phyloP scores from a whole-genome alignment of 1,140 invertebrate genomes.

The Aphelenchoides avenae region DNA sequence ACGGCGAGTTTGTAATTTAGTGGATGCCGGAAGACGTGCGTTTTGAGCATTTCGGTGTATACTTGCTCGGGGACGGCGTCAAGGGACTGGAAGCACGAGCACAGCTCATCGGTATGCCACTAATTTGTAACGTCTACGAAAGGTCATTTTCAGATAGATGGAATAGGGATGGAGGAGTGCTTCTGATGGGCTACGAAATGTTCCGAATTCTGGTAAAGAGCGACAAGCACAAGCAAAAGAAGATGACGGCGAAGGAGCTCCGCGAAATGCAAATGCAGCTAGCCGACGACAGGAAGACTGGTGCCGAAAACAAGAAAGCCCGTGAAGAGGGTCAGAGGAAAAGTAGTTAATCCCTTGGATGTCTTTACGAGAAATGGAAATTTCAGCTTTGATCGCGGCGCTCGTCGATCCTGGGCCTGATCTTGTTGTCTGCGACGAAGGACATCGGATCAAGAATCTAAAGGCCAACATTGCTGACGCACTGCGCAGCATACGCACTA shows the following conservation, averaged over 20 bases:
- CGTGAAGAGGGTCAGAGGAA: constrained; percentile 2
- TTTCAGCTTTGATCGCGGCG: constrained; percentile 75
- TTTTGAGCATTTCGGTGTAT: constrained; percentile 82
- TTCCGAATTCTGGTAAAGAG: constrained; percentile 65
- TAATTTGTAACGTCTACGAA: constrained; percentile 9
- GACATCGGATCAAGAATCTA: constrained; percentile 90
- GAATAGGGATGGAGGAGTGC: constrained; percentile 78
- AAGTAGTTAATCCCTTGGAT: no score
- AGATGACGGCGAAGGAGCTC: constrained; percentile 53
- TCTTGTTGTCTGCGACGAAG: constrained; percentile 89
- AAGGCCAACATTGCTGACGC: constrained; percentile 86
- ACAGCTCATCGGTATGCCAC: constrained; percentile 66
- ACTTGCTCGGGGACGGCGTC: constrained; percentile 86
- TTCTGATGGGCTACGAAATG: constrained; percentile 95
- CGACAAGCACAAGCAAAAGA: constrained; percentile 21
- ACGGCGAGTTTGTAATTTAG: no score
- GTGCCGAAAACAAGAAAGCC: background rate
- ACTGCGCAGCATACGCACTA: constrained; percentile 80
- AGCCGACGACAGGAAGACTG: background rate
- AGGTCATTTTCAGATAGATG: constrained; percentile 68
- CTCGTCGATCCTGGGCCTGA: constrained; percentile 87
- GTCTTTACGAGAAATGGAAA: background rate
- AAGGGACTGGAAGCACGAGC: constrained; percentile 81
- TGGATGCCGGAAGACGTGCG: constrained; percentile 64
- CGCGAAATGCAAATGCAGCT: background rate